These are phyloP conservation scores for silkworm (Bombyx mori) DNA, from an alignment of 1,140 invertebrate species.

Conservation along the genomic window ASM3026992v2 NC_085110.1:5759501-5760000, in stretches of 20 bases:
- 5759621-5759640: conserved; percentile 91
- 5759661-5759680: conserved; percentile 90
- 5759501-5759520: no score
- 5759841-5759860: conserved; percentile 97
- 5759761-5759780: conserved; percentile 88
- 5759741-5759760: conserved; percentile 94
- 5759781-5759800: conserved; percentile 93
- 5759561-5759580: neutral
- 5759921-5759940: conserved; percentile 98
- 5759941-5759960: conserved; percentile 97
- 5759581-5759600: conserved; percentile 68
- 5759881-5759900: conserved; percentile 94
- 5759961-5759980: conserved; percentile 94
- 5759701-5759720: conserved; percentile 83
- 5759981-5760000: conserved; percentile 93
- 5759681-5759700: conserved; percentile 87
- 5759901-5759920: conserved; percentile 99
- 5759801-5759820: conserved; percentile 91
- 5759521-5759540: no score
- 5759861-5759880: conserved; percentile 83
- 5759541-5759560: no score
- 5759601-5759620: conserved; percentile 88
- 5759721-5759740: conserved; percentile 90
- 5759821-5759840: conserved; percentile 88
- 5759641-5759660: conserved; percentile 94